Base-by-base conservation (phyloP, 2,888 invertebrate species). In the Ptychoptera contaminata region DNA sequence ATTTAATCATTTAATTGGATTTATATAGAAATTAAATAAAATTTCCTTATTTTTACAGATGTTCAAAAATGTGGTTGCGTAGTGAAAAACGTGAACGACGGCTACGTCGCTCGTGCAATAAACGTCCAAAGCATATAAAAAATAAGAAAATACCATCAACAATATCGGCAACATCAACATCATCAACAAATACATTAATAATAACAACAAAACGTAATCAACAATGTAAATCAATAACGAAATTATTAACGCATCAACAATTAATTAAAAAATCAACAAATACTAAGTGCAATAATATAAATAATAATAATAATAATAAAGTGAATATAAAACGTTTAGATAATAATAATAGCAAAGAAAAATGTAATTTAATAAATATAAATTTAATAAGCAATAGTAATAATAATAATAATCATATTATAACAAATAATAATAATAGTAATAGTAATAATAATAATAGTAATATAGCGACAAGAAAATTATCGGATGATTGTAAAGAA, bases 81-180 rank as follows among this genome's bases (percentile, higher is more conserved):
- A 78, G 77, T 62, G 75, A 77, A 55, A 74, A 75, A 58, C 71
- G 74, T 58, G 73, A 72, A 65, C 71, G 72, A 53, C 69, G 70
- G 59, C 67, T 72, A 64, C 60, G 53, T 45, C 52, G 52, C 11
- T 51, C 52, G 23, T 23, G 23, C 7, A 23, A 23, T 23, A 23
- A 23, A 23, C 23, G 23, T 23, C 23, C 23, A 5, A 23, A 23
- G 7, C 4, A 23, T 8, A 38, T 11, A 51, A 46, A 37, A 49
- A 51, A 32, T 32, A n/a, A 11, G 23, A 34, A 30, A 8, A 16
- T 16, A 23, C 7, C 15, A 30, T 16, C 11, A 15, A 32, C 32
- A 34, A 5, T 15, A 16, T 8, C 10, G 15, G 11, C 11, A 32
- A 16, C 16, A 40, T 31, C 16, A 40, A 7, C 32, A 32, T 32